Base-by-base conservation (phyloP, 2,888 invertebrate genomes). In the Capitulum mitella region DNA sequence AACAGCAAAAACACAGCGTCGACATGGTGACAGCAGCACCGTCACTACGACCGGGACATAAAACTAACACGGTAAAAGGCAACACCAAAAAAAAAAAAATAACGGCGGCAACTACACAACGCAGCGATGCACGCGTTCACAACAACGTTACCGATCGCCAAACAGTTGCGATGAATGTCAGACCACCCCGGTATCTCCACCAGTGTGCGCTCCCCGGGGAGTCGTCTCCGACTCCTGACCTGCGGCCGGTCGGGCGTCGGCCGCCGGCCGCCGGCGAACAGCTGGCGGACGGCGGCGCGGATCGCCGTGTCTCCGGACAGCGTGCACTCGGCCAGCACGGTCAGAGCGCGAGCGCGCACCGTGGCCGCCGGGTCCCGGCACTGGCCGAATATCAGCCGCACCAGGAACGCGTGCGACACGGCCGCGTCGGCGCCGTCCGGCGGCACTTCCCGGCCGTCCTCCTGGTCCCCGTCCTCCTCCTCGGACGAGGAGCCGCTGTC, bases 341-440 rank as follows among this genome's bases (percentile, higher is more conserved):
- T 84, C 81, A 92, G 87, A 5, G 91, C 91, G 83, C 90, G 89
- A 76, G 89, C 88, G 76, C 92, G 87, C 64, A 92, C 88, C 81
- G 89, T 86, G 82, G 89, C 87, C 3, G 90, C 89, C 12, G 85
- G 85, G 84, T 91, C 91, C 79, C 86, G 83, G 78, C 88, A 88
- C 64, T 89, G 87, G 75, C 87, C 87, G 81, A 88, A 86, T 78
- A 89, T 85, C 10, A 88, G 88, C 29, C 86, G 87, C 80, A 90
- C 83, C 16, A 90, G 81, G 61, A 85, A 83, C 79, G 82, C 81
- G 78, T 82, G 82, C 2, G 82, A 82, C 29, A 83, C 78, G 70
- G 80, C 80, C 54, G 80, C 77, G n/a, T 79, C 80, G 58, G 80
- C 43, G 64, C 26, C 70, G 34, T 58, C 58, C 29, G 26, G 58